These are phyloP conservation scores for Zoanthus sansibaricus DNA, from an alignment of 92 coral and sea anemone genomes.

Conservation along the genomic window DNA sequence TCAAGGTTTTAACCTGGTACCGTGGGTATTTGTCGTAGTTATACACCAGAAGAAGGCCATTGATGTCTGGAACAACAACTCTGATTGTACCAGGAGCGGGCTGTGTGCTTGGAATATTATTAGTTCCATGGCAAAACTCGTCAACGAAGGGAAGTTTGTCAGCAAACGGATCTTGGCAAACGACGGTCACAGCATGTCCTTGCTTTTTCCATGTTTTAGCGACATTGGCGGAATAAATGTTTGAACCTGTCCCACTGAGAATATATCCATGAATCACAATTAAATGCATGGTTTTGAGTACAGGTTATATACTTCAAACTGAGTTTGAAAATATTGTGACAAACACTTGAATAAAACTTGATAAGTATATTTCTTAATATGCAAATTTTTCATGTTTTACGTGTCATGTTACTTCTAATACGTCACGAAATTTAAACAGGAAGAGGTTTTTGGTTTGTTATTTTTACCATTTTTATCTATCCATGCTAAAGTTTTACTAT, in stretches of 20 bases:
- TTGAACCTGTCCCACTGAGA: conserved; percentile 85
- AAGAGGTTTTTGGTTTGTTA: too few species aligned
- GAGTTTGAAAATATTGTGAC: too few species aligned
- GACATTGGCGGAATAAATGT: conserved; percentile 82
- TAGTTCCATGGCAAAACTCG: conserved; percentile 75
- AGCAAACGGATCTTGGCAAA: conserved; percentile 90
- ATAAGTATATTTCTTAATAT: too few species aligned
- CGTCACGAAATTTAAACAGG: too few species aligned
- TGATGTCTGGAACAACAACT: conserved; percentile 86
- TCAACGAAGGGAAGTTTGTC: conserved; percentile 82
- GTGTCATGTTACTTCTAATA: too few species aligned
- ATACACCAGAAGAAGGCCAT: conserved; percentile 85
- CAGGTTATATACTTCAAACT: too few species aligned
- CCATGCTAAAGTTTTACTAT: too few species aligned
- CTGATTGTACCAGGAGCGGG: conserved; percentile 76
- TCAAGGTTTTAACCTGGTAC: conserved; percentile 83
- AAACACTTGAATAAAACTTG: too few species aligned
- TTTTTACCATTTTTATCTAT: too few species aligned
- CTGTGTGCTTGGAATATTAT: conserved; percentile 70
- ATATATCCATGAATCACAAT: conserved; percentile 85
- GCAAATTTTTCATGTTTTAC: too few species aligned
- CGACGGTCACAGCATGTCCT: conserved; percentile 86
- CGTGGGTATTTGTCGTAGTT: conserved; percentile 84
- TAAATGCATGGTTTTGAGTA: conserved; percentile 72
- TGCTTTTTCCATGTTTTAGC: conserved; percentile 86